These are phyloP conservation scores for Nephrotoma guestfalica DNA, from an alignment of 2,888 invertebrate genomes.

Conservation along the genomic window DNA sequence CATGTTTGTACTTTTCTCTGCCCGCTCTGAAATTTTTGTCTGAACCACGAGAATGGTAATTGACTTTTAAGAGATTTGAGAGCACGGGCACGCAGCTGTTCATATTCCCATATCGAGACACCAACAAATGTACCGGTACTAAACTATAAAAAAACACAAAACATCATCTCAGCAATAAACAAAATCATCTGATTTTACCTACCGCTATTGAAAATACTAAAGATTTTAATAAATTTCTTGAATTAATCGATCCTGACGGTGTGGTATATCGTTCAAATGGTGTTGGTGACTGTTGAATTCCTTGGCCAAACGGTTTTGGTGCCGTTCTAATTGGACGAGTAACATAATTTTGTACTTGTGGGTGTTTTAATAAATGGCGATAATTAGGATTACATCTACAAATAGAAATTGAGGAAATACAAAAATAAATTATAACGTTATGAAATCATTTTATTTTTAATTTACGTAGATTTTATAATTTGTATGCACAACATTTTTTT, in stretches of 20 bases:
- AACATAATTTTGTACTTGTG: not conserved
- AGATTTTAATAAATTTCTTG: slow-evolving; percentile 8
- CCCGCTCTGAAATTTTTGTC: slow-evolving; percentile 18
- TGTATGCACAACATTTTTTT: not conserved
- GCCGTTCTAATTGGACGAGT: not conserved
- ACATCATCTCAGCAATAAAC: not conserved
- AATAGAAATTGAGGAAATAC: not conserved
- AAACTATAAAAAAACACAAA: slow-evolving; percentile 38
- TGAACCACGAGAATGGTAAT: slow-evolving; percentile 33
- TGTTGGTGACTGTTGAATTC: not conserved
- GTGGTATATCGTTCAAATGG: slow-evolving; percentile 7
- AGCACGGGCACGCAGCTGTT: slow-evolving; percentile 30
- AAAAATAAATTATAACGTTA: not conserved
- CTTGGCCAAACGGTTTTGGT: not conserved
- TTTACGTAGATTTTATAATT: not conserved
- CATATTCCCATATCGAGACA: slow-evolving; percentile 82
- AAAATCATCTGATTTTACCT: not conserved
- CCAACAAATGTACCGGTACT: slow-evolving; percentile 50
- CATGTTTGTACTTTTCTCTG: slow-evolving; percentile 1
- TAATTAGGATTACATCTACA: not conserved
- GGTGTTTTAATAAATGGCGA: not conserved
- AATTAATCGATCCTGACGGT: slow-evolving; percentile 5
- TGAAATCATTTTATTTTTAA: not conserved
- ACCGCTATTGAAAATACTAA: slow-evolving; percentile 11
- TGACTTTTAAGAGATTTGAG: not conserved